Percentiles rank a stretch among this genome's conserved stretches.
These are phyloP conservation scores for Ephestia elutella DNA, from an alignment of 1,140 invertebrate species.

Conservation along the genomic window DNA sequence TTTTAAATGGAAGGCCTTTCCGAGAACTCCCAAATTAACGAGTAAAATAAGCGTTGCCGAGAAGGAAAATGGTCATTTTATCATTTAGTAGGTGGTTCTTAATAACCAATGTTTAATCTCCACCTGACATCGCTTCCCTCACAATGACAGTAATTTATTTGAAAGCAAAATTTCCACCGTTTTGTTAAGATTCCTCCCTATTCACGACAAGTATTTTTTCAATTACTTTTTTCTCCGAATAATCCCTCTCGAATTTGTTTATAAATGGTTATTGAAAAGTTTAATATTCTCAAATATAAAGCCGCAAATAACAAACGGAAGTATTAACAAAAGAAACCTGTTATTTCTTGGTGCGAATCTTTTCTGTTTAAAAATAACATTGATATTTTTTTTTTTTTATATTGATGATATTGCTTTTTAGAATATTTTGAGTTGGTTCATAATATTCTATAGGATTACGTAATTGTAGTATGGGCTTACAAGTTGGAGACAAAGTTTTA, in stretches of 20 bases:
- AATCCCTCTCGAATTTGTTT: constrained; percentile 8
- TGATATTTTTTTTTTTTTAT: not conserved
- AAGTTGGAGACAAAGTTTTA: constrained; percentile 26
- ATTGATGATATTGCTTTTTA: no score
- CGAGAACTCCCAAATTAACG: constrained; percentile 1
- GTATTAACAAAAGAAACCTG: not conserved
- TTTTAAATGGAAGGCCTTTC: not conserved
- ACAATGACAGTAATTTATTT: constrained; percentile 33
- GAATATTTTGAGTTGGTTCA: not conserved
- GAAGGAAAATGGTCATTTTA: not conserved
- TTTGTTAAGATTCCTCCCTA: constrained; percentile 25
- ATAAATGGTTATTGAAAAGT: constrained; percentile 10
- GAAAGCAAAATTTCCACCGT: constrained; percentile 25
- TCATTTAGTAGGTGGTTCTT: constrained; percentile 4
- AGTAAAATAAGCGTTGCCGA: constrained; percentile 4
- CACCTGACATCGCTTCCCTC: constrained; percentile 18
- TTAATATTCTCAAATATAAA: constrained; percentile 2
- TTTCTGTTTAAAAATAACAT: not conserved
- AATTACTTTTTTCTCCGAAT: constrained; percentile 21
- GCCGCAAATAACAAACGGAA: constrained; percentile 4
- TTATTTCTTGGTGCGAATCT: not conserved
- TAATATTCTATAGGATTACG: not conserved
- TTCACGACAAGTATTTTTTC: constrained; percentile 23
- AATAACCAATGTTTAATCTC: constrained; percentile 19
- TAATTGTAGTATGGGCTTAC: not conserved